Percentiles rank a stretch among this genome's conserved stretches.
phyloP scores from a whole-genome alignment of 2,113 vertebrate species.

The Phasianus colchicus region DNA sequence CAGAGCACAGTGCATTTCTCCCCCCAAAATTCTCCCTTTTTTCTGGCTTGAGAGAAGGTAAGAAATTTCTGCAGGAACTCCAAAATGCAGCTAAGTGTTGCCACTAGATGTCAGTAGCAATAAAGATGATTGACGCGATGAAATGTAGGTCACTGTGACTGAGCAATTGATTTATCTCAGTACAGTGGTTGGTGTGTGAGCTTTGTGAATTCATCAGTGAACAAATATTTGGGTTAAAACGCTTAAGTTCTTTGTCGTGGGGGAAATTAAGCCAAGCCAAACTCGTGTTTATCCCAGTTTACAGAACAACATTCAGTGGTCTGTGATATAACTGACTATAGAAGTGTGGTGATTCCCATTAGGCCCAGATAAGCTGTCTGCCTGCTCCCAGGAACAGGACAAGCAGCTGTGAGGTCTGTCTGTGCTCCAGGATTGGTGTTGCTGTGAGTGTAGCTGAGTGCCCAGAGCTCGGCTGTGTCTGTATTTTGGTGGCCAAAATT shows the following conservation, averaged over 20 bases:
- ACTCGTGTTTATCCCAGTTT: not conserved
- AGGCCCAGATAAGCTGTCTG: no score
- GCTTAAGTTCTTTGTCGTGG: not conserved
- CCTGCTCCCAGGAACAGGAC: not conserved
- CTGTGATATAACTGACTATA: not conserved
- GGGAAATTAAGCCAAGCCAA: not conserved
- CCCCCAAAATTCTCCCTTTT: not conserved
- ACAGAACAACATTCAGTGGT: not conserved
- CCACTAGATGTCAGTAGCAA: conserved; percentile 12
- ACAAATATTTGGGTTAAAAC: not conserved
- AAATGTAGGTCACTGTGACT: not conserved
- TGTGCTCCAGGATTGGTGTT: not conserved
- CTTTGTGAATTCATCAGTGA: not conserved
- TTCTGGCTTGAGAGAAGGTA: not conserved
- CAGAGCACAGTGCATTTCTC: not conserved
- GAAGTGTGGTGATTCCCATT: not conserved
- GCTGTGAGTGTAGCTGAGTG: not conserved
- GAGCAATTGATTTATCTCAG: not conserved
- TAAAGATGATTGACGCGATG: not conserved
- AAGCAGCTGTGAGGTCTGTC: not conserved
- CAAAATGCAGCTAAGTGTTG: not conserved
- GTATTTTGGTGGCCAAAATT: not conserved
- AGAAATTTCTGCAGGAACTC: not conserved
- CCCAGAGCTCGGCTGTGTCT: not conserved
- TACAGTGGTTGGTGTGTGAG: not conserved